Evolutionary conservation across 2,888 invertebrate species (phyloP), one percentile per base, ranked within the genome.

Genomic region (Ennomos fuscantarius): DNA sequence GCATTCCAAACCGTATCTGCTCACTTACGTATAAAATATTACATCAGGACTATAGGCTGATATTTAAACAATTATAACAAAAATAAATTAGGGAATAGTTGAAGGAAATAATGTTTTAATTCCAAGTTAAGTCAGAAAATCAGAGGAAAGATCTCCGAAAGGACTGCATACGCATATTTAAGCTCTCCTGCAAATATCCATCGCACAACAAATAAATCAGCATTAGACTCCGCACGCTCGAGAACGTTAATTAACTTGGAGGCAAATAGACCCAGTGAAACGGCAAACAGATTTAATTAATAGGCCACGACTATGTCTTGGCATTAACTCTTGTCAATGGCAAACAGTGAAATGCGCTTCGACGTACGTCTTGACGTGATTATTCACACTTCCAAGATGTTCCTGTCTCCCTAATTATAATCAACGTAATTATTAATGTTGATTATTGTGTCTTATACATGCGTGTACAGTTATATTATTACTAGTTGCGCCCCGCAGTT

Each of bases 281-380:
- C 76, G 74, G 82, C 80, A 84, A 88, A 86, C 85, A 86, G 84
- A 86, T 88, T 89, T 87, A 89, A 89, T 90, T 87, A 89, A 87
- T 87, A 82, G 77, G 74, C 77, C 80, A 74, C 69, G 77, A 76
- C 77, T 77, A 78, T 79, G 81, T 80, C 80, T 82, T 78, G 76
- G 78, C 78, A 79, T 82, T 81, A 82, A 79, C 79, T 81, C 80
- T 77, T 81, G 83, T 86, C 79, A 78, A 79, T 74, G 65, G 78
- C 76, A 85, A 83, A 84, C 72, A 78, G 39, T 41, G 53, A 50
- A 56, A 56, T 56, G 53, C 53, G 52, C 53, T 60, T 40, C 45
- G 24, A 52, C 55, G 31, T 51, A 49, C 45, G 45, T 36, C 15
- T 13, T 15, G 41, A 11, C 15, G 40, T 48, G 42, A 57, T 52